These are phyloP conservation scores for Lasioglossum calceatum DNA, from an alignment of 2,888 invertebrate species.

Conservation along the genomic window DNA sequence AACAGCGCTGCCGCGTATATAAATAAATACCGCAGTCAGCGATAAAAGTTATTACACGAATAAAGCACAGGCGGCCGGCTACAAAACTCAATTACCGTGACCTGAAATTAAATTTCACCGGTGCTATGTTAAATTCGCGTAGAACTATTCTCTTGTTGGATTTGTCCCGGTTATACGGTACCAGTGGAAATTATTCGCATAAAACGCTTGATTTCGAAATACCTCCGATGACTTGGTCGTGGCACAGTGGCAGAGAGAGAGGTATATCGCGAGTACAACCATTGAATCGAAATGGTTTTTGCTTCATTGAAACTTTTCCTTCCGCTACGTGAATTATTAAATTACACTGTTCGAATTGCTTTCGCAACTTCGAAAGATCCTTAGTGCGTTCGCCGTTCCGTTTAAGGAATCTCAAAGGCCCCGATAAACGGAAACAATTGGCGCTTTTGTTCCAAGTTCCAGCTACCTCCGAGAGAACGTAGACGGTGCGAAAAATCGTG, in stretches of 20 bases:
- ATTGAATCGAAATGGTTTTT: neutral
- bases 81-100: slow-evolving; percentile 38
- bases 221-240: neutral
- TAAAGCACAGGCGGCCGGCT: slow-evolving; percentile 8
- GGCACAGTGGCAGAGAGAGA: neutral
- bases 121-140: slow-evolving; percentile 22
- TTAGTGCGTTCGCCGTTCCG: neutral
- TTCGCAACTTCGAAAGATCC: neutral
- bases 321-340: neutral
- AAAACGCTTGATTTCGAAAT: neutral
- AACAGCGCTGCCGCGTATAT: neutral
- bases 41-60: slow-evolving; percentile 24
- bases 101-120: slow-evolving; percentile 46
- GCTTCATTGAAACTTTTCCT: neutral
- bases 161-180: neutral
- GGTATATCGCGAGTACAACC: neutral
- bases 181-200: slow-evolving; percentile 1
- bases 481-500: neutral
- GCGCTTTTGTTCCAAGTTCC: slow-evolving; percentile 22
- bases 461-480: neutral
- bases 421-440: neutral
- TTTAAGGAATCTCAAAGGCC: neutral
- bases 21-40: slow-evolving; percentile 30
- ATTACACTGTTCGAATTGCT: neutral
- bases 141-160: slow-evolving; percentile 7